Base-by-base conservation (phyloP, 2,888 invertebrate genomes). In the Drosophila birchii region DNA sequence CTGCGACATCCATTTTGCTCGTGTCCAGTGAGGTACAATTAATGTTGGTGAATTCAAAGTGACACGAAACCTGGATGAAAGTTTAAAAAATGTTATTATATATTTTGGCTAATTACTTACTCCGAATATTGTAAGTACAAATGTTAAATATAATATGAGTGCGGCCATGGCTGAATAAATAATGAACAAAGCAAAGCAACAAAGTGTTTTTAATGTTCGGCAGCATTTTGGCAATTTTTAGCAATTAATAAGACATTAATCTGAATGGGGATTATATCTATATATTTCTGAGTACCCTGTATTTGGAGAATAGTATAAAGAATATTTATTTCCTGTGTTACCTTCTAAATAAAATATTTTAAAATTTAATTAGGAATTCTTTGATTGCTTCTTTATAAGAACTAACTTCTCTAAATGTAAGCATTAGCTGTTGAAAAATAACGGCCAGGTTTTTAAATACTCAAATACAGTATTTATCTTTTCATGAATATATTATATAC, bases 1-100 rank as follows among this genome's bases (percentile, higher is more conserved):
- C 47, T 18, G 23, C 62, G 0, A 63, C 8, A 4, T 23, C 47
- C 61, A 63, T 4, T n/a, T 34, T 47, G 12, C 14, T 11, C 2
- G 12, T 61, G 18, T 63, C 62, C 34, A 63, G 12, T 5, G 47
- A 14, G 1, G 62, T 41, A 23, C 63, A 61, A 7, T 26, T 47
- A 3, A 63, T 3, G 32, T 63, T 63, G 32, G 32, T 61, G 12
- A 63, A 63, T 12, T 63, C 62, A 32, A 63, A 60, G 23, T 20
- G 29, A 18, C 45, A n/a, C 11, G 49, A 32, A 32, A 49, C 8
- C 49, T 49, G 8, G 5, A 8, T 8, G 5, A 1, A 8, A 34
- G 9, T 20, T 14, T 14, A 51, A 20, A 1, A 14, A 20, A 34
- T 34, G 3, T 34, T 6, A 23, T 32, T 20, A 8, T 0, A 6